These are phyloP conservation scores for Fissipunctia ypsillon DNA, from an alignment of 2,888 invertebrate species.

Conservation along the genomic window DNA sequence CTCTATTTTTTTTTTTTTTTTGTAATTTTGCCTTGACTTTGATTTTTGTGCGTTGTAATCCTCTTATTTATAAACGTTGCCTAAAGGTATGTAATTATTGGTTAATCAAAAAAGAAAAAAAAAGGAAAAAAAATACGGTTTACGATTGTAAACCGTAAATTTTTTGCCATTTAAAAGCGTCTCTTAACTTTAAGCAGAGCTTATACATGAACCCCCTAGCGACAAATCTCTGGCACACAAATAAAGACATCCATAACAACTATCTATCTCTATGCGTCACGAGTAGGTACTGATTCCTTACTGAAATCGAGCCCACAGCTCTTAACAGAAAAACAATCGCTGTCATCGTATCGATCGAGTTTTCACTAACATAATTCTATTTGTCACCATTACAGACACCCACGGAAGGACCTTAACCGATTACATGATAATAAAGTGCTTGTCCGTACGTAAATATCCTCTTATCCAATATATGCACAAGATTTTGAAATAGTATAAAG, in stretches of 20 bases:
- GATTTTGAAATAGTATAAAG: neutral
- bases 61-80: neutral
- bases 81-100: neutral
- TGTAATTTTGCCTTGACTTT: neutral
- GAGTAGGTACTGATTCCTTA: neutral
- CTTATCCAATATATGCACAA: too few relatives aligned
- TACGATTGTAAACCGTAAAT: neutral
- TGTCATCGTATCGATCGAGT: neutral
- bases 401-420: neutral
- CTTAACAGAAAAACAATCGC: neutral
- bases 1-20: neutral
- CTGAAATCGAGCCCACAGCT: neutral
- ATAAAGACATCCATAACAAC: too few relatives aligned
- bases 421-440: neutral
- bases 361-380: slow-evolving; percentile 10
- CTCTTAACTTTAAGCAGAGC: neutral
- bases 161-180: neutral
- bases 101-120: too few relatives aligned
- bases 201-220: too few relatives aligned
- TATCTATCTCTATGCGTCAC: neutral
- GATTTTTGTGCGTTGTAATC: neutral
- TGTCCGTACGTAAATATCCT: neutral
- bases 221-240: neutral
- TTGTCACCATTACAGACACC: slow-evolving; percentile 4
- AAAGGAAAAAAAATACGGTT: too few relatives aligned